phyloP scores from a whole-genome alignment of 2,888 invertebrate genomes.

The Pherbina coryleti region DNA sequence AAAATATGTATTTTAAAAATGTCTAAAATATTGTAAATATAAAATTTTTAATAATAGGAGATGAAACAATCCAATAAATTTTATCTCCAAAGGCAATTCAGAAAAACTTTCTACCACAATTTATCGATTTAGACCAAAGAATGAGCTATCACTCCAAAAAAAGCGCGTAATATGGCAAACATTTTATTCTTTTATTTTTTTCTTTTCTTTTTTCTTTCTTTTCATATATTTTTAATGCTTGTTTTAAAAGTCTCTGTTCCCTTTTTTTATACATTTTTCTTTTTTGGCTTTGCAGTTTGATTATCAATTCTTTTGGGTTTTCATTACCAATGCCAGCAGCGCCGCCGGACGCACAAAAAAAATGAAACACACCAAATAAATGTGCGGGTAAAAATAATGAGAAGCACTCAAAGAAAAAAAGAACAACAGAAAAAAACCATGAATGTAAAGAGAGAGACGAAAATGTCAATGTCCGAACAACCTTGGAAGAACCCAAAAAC shows the following conservation, averaged over 20 bases:
- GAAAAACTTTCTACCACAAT: background rate
- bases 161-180: background rate
- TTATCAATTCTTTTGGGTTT: slow-evolving; percentile 21
- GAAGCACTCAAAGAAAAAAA: slow-evolving; percentile 25
- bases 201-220: background rate
- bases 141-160: background rate
- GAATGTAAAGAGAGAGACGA: slow-evolving; percentile 58
- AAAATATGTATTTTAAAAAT: no score
- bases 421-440: slow-evolving; percentile 18
- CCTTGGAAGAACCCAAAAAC: slow-evolving; percentile 69
- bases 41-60: no score
- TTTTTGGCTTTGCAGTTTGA: background rate
- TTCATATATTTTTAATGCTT: background rate
- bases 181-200: background rate
- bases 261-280: background rate
- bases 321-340: slow-evolving; percentile 45
- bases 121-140: background rate
- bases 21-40: no score
- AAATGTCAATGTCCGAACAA: slow-evolving; percentile 70
- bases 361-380: slow-evolving; percentile 19
- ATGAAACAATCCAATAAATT: background rate
- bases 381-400: slow-evolving; percentile 29
- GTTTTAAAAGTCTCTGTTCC: background rate
- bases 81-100: background rate
- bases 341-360: slow-evolving; percentile 18